A percentile compares a stretch with the other conserved stretches of the same genome.
Evolutionary conservation across 2,888 invertebrate species (phyloP).

Genomic region (Amphipoea oculea): DNA sequence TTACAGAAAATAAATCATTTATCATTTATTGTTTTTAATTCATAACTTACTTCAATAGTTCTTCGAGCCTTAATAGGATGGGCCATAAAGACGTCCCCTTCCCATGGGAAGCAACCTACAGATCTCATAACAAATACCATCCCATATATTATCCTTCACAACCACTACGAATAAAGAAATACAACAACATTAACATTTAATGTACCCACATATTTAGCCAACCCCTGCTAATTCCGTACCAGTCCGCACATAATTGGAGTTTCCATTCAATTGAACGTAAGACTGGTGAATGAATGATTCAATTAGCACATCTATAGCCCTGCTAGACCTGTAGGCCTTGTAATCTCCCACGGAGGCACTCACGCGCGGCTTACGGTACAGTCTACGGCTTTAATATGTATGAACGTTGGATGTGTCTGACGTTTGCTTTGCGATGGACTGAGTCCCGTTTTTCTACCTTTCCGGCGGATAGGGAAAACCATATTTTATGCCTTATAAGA

Average conservation of each 20-base stretch:
- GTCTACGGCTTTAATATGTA: conserved; percentile 48
- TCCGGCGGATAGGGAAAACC: conserved; percentile 38
- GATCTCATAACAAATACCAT: conserved; percentile 5
- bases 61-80: background rate
- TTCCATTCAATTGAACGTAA: conserved; percentile 55
- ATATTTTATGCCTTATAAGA: conserved; percentile 1
- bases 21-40: background rate
- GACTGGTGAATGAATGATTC: conserved; percentile 68
- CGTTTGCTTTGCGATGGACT: background rate
- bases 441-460: conserved; percentile 41
- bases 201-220: conserved; percentile 17
- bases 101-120: conserved; percentile 12
- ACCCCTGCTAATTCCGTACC: conserved; percentile 43
- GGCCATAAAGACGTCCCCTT: background rate
- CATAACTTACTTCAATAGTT: background rate
- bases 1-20: too few species aligned
- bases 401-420: conserved; percentile 26
- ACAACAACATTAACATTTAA: conserved; percentile 30
- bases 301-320: conserved; percentile 72
- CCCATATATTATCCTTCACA: background rate
- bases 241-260: conserved; percentile 25
- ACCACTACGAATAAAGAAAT: conserved; percentile 24
- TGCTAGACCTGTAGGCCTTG: conserved; percentile 50
- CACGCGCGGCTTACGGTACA: conserved; percentile 61
- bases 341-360: conserved; percentile 62